Evolutionary conservation across 2,888 invertebrate genomes (phyloP), one percentile per base, ranked within the genome.

Genomic region (Eupelmus urozonus): DNA sequence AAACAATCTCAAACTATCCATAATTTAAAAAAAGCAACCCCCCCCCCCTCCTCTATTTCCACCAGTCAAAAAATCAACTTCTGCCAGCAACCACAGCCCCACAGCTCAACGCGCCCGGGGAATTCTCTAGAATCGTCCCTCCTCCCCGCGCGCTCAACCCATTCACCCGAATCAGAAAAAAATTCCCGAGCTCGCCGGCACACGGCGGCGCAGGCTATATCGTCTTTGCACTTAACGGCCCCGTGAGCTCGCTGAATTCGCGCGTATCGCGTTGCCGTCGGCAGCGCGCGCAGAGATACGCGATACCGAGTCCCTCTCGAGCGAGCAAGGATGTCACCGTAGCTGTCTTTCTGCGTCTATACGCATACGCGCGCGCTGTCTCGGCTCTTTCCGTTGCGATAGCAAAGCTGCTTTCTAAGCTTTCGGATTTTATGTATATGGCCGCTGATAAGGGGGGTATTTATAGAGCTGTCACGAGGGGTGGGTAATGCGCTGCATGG

Each of bases 131-230:
- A n/a, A n/a, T n/a, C n/a, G n/a, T n/a, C n/a, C n/a, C n/a, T n/a
- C n/a, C n/a, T n/a, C n/a, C n/a, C n/a, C n/a, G 9, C 34, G 3
- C 34, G 3, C 34, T 34, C 34, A 34, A 34, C 42, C 73, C 78
- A 34, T 60, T 78, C 67, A 73, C 67, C 73, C 67, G 73, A 70
- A 78, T 70, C 67, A 5, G 62, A 66, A 71, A 79, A 78, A 71
- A 77, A 57, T 25, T 4, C 11, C 23, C 20, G 60, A 27, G 45
- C 5, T 18, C 27, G 40, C 0, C 42, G 20, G n/a, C 53, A n/a
- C n/a, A n/a, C n/a, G n/a, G n/a, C n/a, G n/a, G n/a, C 18, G 49
- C 42, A 27, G 45, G 45, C 34, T 45, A n/a, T n/a, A 42, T 62
- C 55, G 76, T 1, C 25, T 45, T 40, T 63, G 27, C 55, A 65